phyloP scores from a whole-genome alignment of 2,888 invertebrate species.

The Drosophila recens region DNA sequence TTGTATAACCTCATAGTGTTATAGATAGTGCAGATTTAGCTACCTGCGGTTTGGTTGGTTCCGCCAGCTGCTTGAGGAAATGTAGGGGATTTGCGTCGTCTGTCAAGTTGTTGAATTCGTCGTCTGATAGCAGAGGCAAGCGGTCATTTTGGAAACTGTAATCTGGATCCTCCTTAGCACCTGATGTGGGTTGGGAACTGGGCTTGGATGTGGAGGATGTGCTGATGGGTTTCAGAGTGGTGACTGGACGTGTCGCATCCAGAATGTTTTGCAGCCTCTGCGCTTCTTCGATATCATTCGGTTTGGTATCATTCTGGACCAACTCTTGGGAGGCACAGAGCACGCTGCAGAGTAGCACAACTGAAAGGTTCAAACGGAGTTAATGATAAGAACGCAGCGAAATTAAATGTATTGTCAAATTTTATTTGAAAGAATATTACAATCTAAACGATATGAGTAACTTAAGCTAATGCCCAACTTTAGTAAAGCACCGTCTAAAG shows the following conservation, averaged over 20 bases:
- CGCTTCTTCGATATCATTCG: slow-evolving; percentile 17
- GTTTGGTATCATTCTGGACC: neutral
- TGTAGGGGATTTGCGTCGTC: slow-evolving; percentile 71
- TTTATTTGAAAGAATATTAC: slow-evolving; percentile 75
- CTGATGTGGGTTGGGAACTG: neutral
- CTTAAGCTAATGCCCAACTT: slow-evolving; percentile 42
- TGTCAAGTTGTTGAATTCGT: slow-evolving; percentile 65
- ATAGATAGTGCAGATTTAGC: neutral
- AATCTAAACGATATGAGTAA: slow-evolving; percentile 35
- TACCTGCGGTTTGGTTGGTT: slow-evolving; percentile 40
- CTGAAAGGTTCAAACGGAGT: slow-evolving; percentile 27
- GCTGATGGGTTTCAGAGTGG: slow-evolving; percentile 18
- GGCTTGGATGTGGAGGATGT: slow-evolving; percentile 3
- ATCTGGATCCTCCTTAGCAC: slow-evolving; percentile 49
- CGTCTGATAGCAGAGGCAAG: slow-evolving; percentile 64
- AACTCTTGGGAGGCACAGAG: slow-evolving; percentile 18
- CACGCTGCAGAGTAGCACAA: slow-evolving; percentile 32
- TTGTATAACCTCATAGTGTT: neutral
- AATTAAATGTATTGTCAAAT: slow-evolving; percentile 48
- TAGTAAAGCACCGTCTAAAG: slow-evolving; percentile 36
- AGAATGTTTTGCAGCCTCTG: slow-evolving; percentile 22
- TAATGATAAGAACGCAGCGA: neutral
- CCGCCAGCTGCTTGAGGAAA: slow-evolving; percentile 61
- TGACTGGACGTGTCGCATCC: neutral
- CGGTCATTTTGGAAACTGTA: slow-evolving; percentile 60